Conservation (phyloP, 1,140 invertebrate species). For the Batillaria attramentaria region DNA sequence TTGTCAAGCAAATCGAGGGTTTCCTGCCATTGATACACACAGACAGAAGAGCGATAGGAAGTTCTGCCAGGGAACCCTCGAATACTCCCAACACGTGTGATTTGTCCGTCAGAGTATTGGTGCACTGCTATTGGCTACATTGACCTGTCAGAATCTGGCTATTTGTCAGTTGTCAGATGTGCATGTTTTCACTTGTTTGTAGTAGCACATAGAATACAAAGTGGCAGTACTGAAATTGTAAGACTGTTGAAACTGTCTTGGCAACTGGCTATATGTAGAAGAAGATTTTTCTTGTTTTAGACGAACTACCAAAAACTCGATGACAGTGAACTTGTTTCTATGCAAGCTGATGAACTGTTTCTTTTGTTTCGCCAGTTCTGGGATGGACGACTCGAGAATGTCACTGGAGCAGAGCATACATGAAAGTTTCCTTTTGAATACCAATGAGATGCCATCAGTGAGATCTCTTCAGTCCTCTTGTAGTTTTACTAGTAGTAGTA, state of each 20-base stretch:
- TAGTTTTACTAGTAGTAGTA: not conserved
- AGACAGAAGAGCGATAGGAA: no score
- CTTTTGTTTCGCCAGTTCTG: constrained; percentile 25
- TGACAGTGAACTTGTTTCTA: no score
- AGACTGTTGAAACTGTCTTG: not conserved
- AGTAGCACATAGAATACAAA: not conserved
- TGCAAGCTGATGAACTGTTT: no score
- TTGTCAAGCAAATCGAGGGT: no score
- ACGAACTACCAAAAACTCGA: no score
- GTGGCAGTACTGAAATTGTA: not conserved
- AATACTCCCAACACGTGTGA: not conserved
- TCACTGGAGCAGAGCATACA: constrained; percentile 19
- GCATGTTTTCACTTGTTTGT: not conserved
- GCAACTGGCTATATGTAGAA: not conserved
- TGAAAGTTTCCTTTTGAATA: constrained; percentile 6
- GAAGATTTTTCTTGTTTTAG: not conserved
- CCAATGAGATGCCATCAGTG: constrained; percentile 27
- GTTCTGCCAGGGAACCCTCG: no score
- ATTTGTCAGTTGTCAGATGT: not conserved
- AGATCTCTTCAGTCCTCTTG: not conserved
- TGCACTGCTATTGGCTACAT: no score
- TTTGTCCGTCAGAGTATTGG: no score
- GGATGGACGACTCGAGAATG: constrained; percentile 26
- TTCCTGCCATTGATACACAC: no score
- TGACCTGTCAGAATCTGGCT: not conserved